Base-by-base conservation (phyloP, 2,797 vertebrate species). In the Lycodopsis pacificus region DNA sequence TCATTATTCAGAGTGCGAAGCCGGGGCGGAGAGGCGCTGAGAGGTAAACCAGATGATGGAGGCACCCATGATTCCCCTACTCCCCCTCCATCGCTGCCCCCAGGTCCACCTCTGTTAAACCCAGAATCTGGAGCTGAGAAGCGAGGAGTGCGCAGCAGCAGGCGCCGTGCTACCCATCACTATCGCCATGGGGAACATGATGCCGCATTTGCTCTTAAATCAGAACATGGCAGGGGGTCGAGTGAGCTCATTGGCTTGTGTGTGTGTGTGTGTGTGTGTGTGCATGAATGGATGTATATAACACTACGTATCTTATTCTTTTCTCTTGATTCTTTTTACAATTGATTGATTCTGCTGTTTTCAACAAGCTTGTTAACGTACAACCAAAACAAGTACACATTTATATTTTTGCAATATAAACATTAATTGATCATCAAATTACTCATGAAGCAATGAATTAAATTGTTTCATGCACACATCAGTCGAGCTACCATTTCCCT, bases 31-130 rank as follows among this genome's bases (percentile, higher is more conserved):
- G 85, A 82, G 76, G 79, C 4, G 51, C 82, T 84, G 83, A 82
- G 87, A 87, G 86, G 79, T 87, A 86, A 91, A 92, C 86, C 84
- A 88, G 81, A 91, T 91, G 92, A 93, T 89, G 87, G 87, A 89
- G 82, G 80, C 83, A 84, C 84, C 65, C 36, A 44, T 73, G 90
- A 80, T 87, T 86, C 72, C 71, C 65, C 66, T 53, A 22, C 82
- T 85, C 84, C 76, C 76, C 80, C 76, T 84, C 71, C 65, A 69
- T 58, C 15, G 40, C 84, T 75, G 76, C 59, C 86, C 76, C 79
- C 46, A 15, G 76, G 78, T 78, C 89, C 85, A 86, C 71, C 80
- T 80, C 75, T 56, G 80, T 89, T 88, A 86, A 89, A 89, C 79
- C 82, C 76, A 65, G 88, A 86, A 71, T 89, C 57, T 75, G 77